Conservation (phyloP, 2,888 invertebrate genomes). For the Lucinisca nassula region DNA sequence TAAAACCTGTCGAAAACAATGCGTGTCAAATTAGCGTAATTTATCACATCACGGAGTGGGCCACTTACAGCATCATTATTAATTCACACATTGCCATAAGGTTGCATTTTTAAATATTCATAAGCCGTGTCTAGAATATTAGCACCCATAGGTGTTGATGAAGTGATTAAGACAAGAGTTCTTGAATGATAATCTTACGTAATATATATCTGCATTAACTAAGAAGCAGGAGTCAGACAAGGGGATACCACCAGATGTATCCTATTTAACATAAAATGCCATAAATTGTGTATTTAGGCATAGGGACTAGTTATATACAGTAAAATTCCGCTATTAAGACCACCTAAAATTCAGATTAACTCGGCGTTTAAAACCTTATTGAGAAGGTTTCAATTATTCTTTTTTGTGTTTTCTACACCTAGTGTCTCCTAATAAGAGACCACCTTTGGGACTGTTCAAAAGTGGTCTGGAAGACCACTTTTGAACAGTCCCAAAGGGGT, state of each 20-base stretch:
- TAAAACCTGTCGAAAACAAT: not conserved
- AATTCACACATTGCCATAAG: slow-evolving; percentile 61
- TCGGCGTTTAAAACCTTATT: too few species aligned
- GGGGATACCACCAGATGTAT: not conserved
- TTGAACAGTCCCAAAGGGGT: too few species aligned
- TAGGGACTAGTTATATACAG: too few species aligned
- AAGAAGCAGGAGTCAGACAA: not conserved
- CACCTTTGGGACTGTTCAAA: too few species aligned
- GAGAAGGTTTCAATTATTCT: too few species aligned
- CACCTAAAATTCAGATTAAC: too few species aligned
- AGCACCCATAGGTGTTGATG: not conserved
- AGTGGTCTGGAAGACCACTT: too few species aligned
- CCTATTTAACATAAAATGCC: slow-evolving; percentile 11
- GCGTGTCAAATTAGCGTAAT: slow-evolving; percentile 13
- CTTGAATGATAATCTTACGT: not conserved
- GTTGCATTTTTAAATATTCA: slow-evolving; percentile 25
- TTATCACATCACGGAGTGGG: not conserved
- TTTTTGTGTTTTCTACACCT: too few species aligned
- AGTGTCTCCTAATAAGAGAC: too few species aligned
- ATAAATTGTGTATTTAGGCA: not conserved
- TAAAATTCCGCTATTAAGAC: too few species aligned
- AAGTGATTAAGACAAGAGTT: slow-evolving; percentile 6
- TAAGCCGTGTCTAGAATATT: slow-evolving; percentile 2
- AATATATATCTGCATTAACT: not conserved
- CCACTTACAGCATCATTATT: slow-evolving; percentile 37